Evolutionary conservation across 2,113 vertebrate genomes (phyloP).

Genomic region (Microtus montanus): DNA sequence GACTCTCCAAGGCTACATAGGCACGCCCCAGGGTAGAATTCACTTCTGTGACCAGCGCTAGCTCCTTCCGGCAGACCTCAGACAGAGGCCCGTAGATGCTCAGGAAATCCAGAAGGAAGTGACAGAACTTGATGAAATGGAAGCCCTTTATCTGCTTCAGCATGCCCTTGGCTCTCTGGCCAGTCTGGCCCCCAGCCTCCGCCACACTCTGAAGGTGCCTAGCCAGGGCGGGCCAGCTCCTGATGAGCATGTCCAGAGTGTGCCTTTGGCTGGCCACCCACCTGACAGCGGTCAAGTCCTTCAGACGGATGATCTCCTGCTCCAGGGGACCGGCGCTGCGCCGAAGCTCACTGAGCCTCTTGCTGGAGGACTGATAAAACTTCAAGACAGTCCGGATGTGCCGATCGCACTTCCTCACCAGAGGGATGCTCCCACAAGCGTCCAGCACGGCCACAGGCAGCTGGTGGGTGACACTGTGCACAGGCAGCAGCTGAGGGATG

Average conservation of each 20-base stretch:
- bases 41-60: slow-evolving; percentile 46
- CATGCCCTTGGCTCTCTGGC: slow-evolving; percentile 67
- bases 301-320: slow-evolving; percentile 68
- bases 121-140: slow-evolving; percentile 75
- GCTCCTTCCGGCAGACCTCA: slow-evolving; percentile 62
- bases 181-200: slow-evolving; percentile 31
- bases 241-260: neutral
- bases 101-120: slow-evolving; percentile 76
- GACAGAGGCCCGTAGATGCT: slow-evolving; percentile 62
- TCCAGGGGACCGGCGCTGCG: neutral
- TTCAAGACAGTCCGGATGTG: slow-evolving; percentile 71
- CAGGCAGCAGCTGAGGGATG: slow-evolving; percentile 57
- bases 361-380: slow-evolving; percentile 73
- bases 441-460: slow-evolving; percentile 68
- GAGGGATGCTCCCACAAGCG: slow-evolving; percentile 28
- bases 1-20: neutral
- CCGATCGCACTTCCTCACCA: slow-evolving; percentile 72
- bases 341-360: slow-evolving; percentile 61
- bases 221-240: slow-evolving; percentile 64
- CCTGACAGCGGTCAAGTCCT: slow-evolving; percentile 32
- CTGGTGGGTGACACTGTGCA: slow-evolving; percentile 68
- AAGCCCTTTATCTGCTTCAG: slow-evolving; percentile 60
- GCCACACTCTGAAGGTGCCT: slow-evolving; percentile 64
- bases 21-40: neutral
- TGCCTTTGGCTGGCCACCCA: slow-evolving; percentile 74